A percentile compares a stretch with the other conserved stretches of the same genome.
Conservation (phyloP, 1,140 invertebrate species). For the Neodiprion lecontei region DNA sequence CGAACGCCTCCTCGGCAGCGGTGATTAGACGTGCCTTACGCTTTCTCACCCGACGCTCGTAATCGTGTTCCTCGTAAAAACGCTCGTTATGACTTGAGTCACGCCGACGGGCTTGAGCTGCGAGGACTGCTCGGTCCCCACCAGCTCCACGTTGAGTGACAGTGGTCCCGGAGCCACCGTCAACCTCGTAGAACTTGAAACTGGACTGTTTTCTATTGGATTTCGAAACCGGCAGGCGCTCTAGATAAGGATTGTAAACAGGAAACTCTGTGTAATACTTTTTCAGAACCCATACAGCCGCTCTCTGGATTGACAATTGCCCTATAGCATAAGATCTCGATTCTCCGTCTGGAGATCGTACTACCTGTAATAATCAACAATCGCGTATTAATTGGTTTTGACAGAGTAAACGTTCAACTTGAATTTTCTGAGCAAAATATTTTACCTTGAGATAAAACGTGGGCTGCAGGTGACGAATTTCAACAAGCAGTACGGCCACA, state of each 20-base stretch:
- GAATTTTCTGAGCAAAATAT: background rate
- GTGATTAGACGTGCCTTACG: constrained; percentile 86
- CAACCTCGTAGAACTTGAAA: constrained; percentile 98
- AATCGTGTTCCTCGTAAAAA: constrained; percentile 98
- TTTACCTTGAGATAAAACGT: constrained; percentile 86
- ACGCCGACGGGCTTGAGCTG: constrained; percentile 77
- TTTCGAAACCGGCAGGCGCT: constrained; percentile 86
- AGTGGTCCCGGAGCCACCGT: constrained; percentile 78
- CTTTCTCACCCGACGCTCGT: constrained; percentile 91
- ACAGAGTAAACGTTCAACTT: too few species aligned
- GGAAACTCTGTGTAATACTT: constrained; percentile 96
- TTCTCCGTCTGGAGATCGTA: constrained; percentile 93
- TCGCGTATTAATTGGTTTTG: background rate
- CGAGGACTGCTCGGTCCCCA: constrained; percentile 71
- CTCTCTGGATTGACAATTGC: constrained; percentile 92
- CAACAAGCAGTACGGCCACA: constrained; percentile 89
- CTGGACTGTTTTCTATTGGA: constrained; percentile 80
- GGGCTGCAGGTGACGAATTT: constrained; percentile 89
- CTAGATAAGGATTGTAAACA: constrained; percentile 96
- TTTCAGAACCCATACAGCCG: constrained; percentile 92
- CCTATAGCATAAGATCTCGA: constrained; percentile 87
- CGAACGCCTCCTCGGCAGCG: constrained; percentile 96
- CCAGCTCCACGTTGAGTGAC: constrained; percentile 71
- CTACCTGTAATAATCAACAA: constrained; percentile 61
- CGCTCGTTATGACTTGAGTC: constrained; percentile 94